Evolutionary conservation across 2,888 invertebrate genomes (phyloP), one percentile per base, ranked within the genome.

Genomic region (Pterostichus madidus): DNA sequence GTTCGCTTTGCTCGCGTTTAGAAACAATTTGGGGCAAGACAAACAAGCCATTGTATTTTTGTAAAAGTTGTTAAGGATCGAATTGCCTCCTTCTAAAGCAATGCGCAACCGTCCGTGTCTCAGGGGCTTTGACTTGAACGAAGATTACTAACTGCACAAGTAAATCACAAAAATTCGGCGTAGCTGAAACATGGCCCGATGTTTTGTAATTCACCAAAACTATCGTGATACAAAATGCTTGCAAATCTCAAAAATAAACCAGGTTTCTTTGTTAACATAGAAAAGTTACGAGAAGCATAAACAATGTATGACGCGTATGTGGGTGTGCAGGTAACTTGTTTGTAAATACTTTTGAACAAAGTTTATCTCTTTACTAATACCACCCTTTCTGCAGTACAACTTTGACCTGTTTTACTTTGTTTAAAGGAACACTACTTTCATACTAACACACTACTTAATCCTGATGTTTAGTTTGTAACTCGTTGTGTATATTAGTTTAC

Each of bases 101-200:
- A 24, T 24, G 59, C 59, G 59, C 59, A 53, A 17, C 35, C 6
- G 32, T 35, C 13, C 13, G 13, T 64, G n/a, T 64, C 64, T 64
- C 64, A 13, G n/a, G 64, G 64, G 64, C 35, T 13, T 10, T 35
- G 64, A 64, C 64, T 64, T 31, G 64, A 59, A 32, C 59, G 35
- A 64, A 64, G 64, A 64, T 64, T 64, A n/a, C 64, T 35, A 64
- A 13, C 64, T 35, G 32, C 64, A 35, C 64, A 64, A 64, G 32
- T 64, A 64, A 64, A 64, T 64, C 64, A 64, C 64, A 64, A 64
- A 64, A 64, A 64, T 64, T 13, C 35, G 39, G 7, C 6, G 39
- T 64, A 64, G 31, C n/a, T 11, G 13, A 64, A 64, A 64, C 64
- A 64, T n/a, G n/a, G 32, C 64, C 49, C 49, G 2, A 13, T 13